A percentile compares a stretch with the other conserved stretches of the same genome.
Evolutionary conservation across 2,888 invertebrate genomes (phyloP).

Genomic region (Malthinus flaveolus): DNA sequence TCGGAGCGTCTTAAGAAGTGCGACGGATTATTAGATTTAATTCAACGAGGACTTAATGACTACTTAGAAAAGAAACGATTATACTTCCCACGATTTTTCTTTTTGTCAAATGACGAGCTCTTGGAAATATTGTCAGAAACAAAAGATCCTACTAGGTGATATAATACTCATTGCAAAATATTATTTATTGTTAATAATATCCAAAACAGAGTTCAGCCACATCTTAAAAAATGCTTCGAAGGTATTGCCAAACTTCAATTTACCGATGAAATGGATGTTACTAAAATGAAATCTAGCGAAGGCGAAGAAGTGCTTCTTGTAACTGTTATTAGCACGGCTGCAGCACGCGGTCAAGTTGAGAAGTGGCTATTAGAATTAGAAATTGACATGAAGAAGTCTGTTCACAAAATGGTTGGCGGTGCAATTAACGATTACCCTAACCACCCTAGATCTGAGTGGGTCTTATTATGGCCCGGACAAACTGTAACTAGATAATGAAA

Average conservation of each 20-base stretch:
- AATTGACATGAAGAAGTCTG: slow-evolving; percentile 75
- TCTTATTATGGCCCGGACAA: slow-evolving; percentile 80
- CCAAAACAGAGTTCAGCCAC: slow-evolving; percentile 74
- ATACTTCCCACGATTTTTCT: slow-evolving; percentile 95
- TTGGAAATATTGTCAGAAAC: slow-evolving; percentile 95
- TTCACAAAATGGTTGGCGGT: slow-evolving; percentile 68
- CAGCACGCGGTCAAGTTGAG: slow-evolving; percentile 81
- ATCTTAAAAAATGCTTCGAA: slow-evolving; percentile 87
- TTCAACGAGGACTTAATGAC: slow-evolving; percentile 90
- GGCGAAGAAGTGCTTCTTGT: slow-evolving; percentile 70
- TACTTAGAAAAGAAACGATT: slow-evolving; percentile 94
- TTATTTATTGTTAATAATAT: neutral
- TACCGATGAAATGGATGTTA: slow-evolving; percentile 71
- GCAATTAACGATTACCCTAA: slow-evolving; percentile 68
- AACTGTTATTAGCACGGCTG: slow-evolving; percentile 66
- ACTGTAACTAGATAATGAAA: slow-evolving; percentile 79
- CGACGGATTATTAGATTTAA: slow-evolving; percentile 83
- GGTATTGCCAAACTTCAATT: slow-evolving; percentile 78
- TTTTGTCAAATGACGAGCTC: slow-evolving; percentile 93
- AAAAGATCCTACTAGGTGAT: slow-evolving; percentile 87
- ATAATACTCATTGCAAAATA: neutral
- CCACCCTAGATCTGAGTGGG: slow-evolving; percentile 68
- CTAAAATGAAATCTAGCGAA: slow-evolving; percentile 76
- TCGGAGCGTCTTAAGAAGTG: slow-evolving; percentile 88
- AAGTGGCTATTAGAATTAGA: slow-evolving; percentile 85